phyloP scores from a whole-genome alignment of 2,113 vertebrate species.

The Trogon surrucura region DNA sequence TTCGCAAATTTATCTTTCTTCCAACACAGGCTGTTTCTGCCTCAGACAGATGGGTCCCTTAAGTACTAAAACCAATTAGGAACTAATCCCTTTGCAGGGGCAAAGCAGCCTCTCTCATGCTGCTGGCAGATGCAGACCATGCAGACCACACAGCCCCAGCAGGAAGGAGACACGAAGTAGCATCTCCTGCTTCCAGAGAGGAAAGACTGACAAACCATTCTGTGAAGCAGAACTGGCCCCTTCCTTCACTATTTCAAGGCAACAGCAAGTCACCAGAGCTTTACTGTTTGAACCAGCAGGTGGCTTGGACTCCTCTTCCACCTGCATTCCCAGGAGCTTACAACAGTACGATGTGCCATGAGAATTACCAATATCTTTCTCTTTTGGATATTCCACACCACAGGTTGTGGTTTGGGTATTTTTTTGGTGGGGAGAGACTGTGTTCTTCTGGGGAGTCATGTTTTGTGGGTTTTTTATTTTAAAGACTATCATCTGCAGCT shows the following conservation, averaged over 20 bases:
- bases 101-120: not conserved
- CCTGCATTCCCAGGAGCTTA: not conserved
- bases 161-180: not conserved
- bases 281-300: not conserved
- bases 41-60: slow-evolving; percentile 37
- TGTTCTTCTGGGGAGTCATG: too few relatives aligned
- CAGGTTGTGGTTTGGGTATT: not conserved
- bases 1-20: slow-evolving; percentile 21
- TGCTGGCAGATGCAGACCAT: not conserved
- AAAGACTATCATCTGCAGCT: not conserved
- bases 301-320: not conserved
- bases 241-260: not conserved
- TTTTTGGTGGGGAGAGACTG: too few relatives aligned
- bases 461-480: not conserved
- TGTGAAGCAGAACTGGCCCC: not conserved
- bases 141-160: not conserved
- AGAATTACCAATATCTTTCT: not conserved
- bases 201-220: not conserved
- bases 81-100: not conserved
- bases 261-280: not conserved
- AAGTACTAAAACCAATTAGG: slow-evolving; percentile 39
- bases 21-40: not conserved
- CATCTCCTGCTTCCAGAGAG: not conserved
- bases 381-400: not conserved
- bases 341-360: fast-evolving